Conservation (phyloP, 2,113 vertebrate species). For the Colossoma macropomum region DNA sequence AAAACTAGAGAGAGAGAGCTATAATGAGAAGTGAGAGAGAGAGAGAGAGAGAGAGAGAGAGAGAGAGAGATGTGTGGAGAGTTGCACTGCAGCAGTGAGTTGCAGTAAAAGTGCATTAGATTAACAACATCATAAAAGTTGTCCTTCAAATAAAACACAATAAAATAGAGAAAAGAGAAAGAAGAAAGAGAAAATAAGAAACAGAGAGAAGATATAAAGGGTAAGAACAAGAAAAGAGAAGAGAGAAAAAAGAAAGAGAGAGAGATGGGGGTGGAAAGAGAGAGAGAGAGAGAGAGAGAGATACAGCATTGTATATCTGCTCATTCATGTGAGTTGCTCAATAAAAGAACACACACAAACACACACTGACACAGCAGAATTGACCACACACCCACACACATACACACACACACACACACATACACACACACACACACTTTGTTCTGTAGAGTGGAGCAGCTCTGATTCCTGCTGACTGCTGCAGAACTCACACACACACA, state of each 20-base stretch:
- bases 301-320: not conserved
- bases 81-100: not conserved
- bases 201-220: not conserved
- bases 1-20: too few species aligned
- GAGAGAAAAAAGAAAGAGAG: constrained; percentile 51
- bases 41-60: not conserved
- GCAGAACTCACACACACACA: constrained; percentile 29
- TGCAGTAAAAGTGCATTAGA: not conserved
- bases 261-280: not conserved
- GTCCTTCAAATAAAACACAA: not conserved
- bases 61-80: not conserved
- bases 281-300: not conserved
- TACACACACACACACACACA: constrained; percentile 8
- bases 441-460: constrained; percentile 5
- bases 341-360: constrained; percentile 21
- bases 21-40: too few species aligned
- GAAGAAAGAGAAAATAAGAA: not conserved
- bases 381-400: not conserved
- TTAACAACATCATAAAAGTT: not conserved
- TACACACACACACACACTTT: not conserved
- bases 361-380: constrained; percentile 11
- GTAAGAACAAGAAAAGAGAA: too few species aligned
- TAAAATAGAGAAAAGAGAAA: too few species aligned
- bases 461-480: constrained; percentile 43
- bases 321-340: constrained; percentile 20